phyloP scores from a whole-genome alignment of 2,888 invertebrate genomes.

The Molanna angustata region DNA sequence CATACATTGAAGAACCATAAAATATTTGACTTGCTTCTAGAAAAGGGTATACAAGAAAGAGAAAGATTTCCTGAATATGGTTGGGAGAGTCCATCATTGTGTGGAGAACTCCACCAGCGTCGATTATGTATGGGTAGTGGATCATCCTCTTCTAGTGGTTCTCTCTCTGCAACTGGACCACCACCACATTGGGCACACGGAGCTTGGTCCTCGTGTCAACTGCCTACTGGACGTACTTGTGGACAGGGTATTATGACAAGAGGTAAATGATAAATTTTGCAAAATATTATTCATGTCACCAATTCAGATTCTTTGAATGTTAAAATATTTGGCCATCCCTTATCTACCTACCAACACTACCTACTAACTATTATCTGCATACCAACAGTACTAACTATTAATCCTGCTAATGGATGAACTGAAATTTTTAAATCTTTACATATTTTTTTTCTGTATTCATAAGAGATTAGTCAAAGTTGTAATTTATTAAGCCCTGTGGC shows the following conservation, averaged over 20 bases:
- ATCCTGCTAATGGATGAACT: too few species aligned
- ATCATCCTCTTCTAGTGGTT: slow-evolving; percentile 41
- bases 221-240: slow-evolving; percentile 49
- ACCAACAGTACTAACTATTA: too few species aligned
- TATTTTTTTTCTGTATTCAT: too few species aligned
- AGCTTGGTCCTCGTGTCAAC: slow-evolving; percentile 54
- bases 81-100: slow-evolving; percentile 40
- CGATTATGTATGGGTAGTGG: slow-evolving; percentile 49
- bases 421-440: too few species aligned
- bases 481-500: too few species aligned
- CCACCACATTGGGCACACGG: slow-evolving; percentile 50
- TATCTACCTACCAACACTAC: too few species aligned
- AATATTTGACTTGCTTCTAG: slow-evolving; percentile 34
- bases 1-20: background rate
- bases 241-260: slow-evolving; percentile 52
- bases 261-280: too few species aligned
- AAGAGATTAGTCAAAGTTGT: too few species aligned
- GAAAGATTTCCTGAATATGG: slow-evolving; percentile 40
- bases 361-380: too few species aligned
- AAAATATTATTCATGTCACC: too few species aligned
- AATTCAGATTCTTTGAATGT: too few species aligned
- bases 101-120: slow-evolving; percentile 52
- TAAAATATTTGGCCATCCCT: too few species aligned
- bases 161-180: slow-evolving; percentile 39
- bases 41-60: slow-evolving; percentile 51